Base-by-base conservation (phyloP, 1,140 invertebrate genomes). In the Listronotus oregonensis region DNA sequence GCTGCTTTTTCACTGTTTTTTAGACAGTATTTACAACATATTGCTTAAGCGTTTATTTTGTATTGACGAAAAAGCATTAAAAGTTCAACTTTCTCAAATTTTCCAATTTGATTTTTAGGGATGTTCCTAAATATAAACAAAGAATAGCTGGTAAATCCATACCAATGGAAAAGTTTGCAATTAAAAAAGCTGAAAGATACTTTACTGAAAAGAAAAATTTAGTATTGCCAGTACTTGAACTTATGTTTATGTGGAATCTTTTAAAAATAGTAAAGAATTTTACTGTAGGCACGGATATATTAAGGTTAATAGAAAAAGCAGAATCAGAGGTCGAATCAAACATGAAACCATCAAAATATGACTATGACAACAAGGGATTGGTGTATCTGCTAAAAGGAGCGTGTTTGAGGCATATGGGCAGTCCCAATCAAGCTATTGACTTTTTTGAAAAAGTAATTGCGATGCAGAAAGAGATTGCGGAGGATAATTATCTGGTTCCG, bases 81-180 rank as follows among this genome's bases (percentile, higher is more conserved):
- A n/a, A n/a, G n/a, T n/a, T n/a, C n/a, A n/a, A n/a, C n/a, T n/a
- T n/a, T n/a, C n/a, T n/a, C n/a, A n/a, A n/a, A n/a, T n/a, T 27
- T 27, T 5, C 21, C 21, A 27, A 27, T 27, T 6, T 49, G n/a
- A 49, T 43, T 21, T 73, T 81, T 74, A 93, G 91, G 66, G 86
- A 89, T 69, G 89, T 91, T 15, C 92, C 94, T 7, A 82, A 82
- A 46, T 88, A 89, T 77, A 95, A 94, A 73, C 92, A 96, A 76
- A 84, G 91, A 59, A 95, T 98, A 59, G 95, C 95, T 34, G 96
- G 96, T 0, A 97, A 98, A 82, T 97, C 95, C 7, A 80, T 98
- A 67, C 96, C 96, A 12, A 91, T 97, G 85, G 96, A 99, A 79
- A 99, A 98, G 75, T 98, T 97, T 82, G 89, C 91, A 37, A 85